Percentiles rank a stretch among this genome's conserved stretches.
phyloP scores from a whole-genome alignment of 2,797 vertebrate genomes.

The Helicolenus hilgendorfi region DNA sequence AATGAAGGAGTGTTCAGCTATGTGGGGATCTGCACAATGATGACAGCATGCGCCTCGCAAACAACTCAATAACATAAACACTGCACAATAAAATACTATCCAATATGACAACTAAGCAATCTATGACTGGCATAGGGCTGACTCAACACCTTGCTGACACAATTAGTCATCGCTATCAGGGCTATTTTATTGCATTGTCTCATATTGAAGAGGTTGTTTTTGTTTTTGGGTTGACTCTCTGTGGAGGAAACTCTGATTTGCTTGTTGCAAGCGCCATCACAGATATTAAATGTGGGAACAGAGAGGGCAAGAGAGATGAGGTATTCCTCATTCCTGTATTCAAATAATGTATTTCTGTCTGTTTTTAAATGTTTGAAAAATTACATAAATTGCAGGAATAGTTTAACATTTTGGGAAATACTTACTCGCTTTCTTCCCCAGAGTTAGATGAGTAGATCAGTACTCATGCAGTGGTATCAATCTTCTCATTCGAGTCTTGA shows the following conservation, averaged over 20 bases:
- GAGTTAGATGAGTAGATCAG: not conserved
- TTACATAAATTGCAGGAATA: not conserved
- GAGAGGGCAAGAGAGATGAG: slow-evolving; percentile 6
- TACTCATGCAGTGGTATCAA: not conserved
- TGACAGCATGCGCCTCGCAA: slow-evolving; percentile 5
- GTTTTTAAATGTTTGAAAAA: not conserved
- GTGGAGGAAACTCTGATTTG: slow-evolving; percentile 35
- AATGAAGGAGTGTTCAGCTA: slow-evolving; percentile 41
- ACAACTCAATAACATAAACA: slow-evolving; percentile 10
- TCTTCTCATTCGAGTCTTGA: not conserved
- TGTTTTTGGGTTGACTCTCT: slow-evolving; percentile 43
- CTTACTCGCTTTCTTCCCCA: not conserved
- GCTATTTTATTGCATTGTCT: slow-evolving; percentile 23
- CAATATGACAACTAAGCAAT: not conserved
- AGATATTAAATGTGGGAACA: slow-evolving; percentile 30
- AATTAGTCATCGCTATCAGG: not conserved
- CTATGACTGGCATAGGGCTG: not conserved
- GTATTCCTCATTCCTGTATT: not conserved
- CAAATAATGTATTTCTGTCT: not conserved
- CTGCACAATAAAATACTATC: not conserved
- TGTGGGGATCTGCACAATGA: slow-evolving; percentile 1
- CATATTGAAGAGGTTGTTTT: slow-evolving; percentile 37
- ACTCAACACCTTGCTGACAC: slow-evolving; percentile 1
- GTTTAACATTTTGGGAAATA: not conserved
- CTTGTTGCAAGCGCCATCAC: slow-evolving; percentile 29